Conservation (phyloP, 2,888 invertebrate genomes). For the Cephus spinipes region DNA sequence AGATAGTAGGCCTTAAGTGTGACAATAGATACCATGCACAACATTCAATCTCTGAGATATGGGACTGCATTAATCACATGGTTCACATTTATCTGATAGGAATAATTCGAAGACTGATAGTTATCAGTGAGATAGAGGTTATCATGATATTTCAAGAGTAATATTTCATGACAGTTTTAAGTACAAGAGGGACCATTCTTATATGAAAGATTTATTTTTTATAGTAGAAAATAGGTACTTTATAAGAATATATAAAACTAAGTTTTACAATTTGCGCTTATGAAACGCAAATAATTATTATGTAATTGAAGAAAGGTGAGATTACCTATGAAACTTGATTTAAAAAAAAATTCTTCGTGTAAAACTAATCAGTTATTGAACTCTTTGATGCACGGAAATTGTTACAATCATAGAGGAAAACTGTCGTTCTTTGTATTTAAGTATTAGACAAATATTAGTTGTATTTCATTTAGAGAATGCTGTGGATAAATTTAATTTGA, state of each 20-base stretch:
- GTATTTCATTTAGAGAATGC: not conserved
- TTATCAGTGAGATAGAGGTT: not conserved
- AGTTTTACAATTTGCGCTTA: not conserved
- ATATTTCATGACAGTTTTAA: not conserved
- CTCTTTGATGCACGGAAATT: not conserved
- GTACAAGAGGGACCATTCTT: not conserved
- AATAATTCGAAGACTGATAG: not conserved
- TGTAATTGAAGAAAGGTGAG: not conserved
- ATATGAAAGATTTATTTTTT: not conserved
- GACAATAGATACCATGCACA: not conserved
- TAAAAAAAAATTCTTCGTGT: not conserved
- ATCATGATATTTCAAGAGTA: not conserved
- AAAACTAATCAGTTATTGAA: not conserved
- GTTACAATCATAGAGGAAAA: not conserved
- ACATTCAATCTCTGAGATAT: not conserved
- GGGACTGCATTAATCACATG: not conserved
- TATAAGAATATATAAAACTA: not conserved
- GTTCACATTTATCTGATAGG: not conserved
- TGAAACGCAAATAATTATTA: not conserved
- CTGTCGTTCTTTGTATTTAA: not conserved
- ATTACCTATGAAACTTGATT: not conserved
- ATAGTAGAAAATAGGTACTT: not conserved
- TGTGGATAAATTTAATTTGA: not conserved
- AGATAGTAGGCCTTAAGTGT: not conserved
- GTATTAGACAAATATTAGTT: not conserved